Evolutionary conservation across 2,113 vertebrate genomes (phyloP).

Genomic region (Apteryx mantelli): DNA sequence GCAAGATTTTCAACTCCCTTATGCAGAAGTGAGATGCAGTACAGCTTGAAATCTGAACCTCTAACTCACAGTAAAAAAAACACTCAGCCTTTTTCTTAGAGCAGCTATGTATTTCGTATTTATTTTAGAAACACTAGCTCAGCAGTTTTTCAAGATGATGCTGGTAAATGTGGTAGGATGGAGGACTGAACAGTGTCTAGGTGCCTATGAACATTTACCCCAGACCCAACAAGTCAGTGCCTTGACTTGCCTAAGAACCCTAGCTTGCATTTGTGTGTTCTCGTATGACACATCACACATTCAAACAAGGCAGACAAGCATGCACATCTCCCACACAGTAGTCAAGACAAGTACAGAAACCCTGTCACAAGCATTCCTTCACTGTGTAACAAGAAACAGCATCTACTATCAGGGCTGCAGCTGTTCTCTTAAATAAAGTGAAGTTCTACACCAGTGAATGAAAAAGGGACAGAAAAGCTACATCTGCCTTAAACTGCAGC

Average conservation of each 20-base stretch:
- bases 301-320: background rate
- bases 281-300: accelerated
- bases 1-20: background rate
- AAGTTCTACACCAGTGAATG: background rate
- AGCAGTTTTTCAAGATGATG: background rate
- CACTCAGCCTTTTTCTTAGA: background rate
- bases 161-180: background rate
- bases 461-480: background rate
- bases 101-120: background rate
- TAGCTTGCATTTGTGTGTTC: background rate
- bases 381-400: background rate
- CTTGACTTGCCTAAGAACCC: background rate
- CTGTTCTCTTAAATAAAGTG: background rate
- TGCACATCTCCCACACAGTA: background rate
- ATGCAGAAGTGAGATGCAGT: background rate
- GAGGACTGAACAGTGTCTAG: background rate
- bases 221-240: background rate
- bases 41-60: background rate
- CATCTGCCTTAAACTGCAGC: background rate
- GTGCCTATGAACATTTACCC: background rate
- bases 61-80: background rate
- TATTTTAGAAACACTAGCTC: background rate
- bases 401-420: background rate
- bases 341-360: background rate
- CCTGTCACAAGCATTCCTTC: background rate